A percentile compares a stretch with the other conserved stretches of the same genome.
These are phyloP conservation scores for Thaleichthys pacificus DNA, from an alignment of 2,797 vertebrate genomes.

Conservation along the genomic window DNA sequence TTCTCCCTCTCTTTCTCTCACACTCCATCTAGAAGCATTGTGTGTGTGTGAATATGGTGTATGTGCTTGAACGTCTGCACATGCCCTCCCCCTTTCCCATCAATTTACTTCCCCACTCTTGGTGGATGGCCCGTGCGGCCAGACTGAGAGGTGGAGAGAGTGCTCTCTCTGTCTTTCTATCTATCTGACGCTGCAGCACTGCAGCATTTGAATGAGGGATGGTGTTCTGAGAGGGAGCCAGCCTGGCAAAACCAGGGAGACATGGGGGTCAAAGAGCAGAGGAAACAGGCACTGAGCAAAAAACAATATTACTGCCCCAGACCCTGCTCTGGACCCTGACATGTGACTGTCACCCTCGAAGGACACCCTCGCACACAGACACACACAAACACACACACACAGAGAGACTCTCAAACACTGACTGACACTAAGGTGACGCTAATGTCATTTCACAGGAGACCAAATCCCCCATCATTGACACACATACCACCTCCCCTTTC, in stretches of 20 bases:
- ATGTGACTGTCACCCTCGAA: too few species aligned
- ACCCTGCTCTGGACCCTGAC: neutral
- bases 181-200: constrained; percentile 39
- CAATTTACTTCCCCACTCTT: constrained; percentile 16
- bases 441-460: constrained; percentile 63
- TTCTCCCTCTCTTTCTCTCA: neutral
- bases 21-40: neutral
- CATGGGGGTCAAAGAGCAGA: neutral
- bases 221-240: constrained; percentile 28
- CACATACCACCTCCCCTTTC: neutral
- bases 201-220: constrained; percentile 51
- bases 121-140: too few species aligned
- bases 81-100: neutral
- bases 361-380: neutral
- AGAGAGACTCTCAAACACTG: constrained; percentile 9
- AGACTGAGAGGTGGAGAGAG: too few species aligned
- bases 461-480: neutral
- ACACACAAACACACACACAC: neutral
- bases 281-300: neutral
- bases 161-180: constrained; percentile 5
- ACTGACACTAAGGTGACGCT: constrained; percentile 59
- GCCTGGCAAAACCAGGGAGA: constrained; percentile 4
- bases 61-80: neutral
- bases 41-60: neutral
- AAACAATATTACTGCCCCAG: neutral